Percentiles rank a stretch among this genome's conserved stretches.
These are phyloP conservation scores for Xylocopa sonorina DNA, from an alignment of 1,140 invertebrate species.

Conservation along the genomic window DNA sequence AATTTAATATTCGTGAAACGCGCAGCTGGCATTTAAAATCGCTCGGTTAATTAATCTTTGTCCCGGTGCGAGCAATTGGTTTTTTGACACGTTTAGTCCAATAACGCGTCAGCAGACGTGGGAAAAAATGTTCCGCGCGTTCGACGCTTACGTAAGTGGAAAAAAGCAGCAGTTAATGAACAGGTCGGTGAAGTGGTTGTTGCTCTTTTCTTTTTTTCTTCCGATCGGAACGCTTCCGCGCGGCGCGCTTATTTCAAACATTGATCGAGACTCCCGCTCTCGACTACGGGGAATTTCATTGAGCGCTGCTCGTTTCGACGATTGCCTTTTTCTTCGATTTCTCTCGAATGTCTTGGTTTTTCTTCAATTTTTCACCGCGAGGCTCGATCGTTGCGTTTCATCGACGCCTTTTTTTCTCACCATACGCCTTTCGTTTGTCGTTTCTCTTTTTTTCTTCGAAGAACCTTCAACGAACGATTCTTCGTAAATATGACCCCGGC, in stretches of 20 bases:
- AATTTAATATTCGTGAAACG: no score
- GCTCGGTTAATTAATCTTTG: neutral
- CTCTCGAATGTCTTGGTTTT: no score
- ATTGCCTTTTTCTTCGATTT: neutral
- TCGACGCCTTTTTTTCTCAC: neutral
- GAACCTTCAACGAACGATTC: neutral
- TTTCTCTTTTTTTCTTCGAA: no score
- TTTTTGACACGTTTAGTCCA: neutral
- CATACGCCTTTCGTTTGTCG: no score
- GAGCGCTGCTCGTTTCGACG: neutral
- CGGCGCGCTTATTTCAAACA: conserved; percentile 5
- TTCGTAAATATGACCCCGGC: neutral
- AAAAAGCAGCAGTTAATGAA: conserved; percentile 11
- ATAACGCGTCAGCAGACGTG: neutral
- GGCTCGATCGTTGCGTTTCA: neutral
- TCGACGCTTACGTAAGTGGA: neutral
- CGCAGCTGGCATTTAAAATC: neutral
- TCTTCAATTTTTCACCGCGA: neutral
- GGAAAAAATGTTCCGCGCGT: neutral
- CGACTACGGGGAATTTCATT: neutral
- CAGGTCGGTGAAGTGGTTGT: neutral
- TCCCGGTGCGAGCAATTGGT: neutral
- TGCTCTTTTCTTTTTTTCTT: no score
- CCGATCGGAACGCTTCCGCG: neutral
- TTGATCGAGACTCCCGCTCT: neutral